Percentiles rank a stretch among this genome's conserved stretches.
These are phyloP conservation scores for Harlomillsia oculata DNA, from an alignment of 1,140 invertebrate genomes.

Conservation along the genomic window DNA sequence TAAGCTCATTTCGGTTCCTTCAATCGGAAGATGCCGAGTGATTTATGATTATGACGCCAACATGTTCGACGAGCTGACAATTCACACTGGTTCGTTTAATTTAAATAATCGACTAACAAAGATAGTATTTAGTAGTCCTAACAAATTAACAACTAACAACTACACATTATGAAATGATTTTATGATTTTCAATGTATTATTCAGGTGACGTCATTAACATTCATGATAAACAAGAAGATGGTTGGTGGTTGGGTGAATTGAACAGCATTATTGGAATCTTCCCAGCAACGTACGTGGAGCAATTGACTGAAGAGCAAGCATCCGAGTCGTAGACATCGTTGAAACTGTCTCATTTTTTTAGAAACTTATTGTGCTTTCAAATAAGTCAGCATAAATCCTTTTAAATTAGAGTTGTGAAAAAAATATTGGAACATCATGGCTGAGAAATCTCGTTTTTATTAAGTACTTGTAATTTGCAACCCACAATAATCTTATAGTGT, in stretches of 20 bases:
- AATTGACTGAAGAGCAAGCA: conserved; percentile 37
- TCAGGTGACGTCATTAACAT: conserved; percentile 78
- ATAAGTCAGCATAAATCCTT: too few species aligned
- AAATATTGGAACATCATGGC: too few species aligned
- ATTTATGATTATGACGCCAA: conserved; percentile 80
- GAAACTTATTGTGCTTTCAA: too few species aligned
- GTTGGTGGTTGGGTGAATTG: conserved; percentile 88
- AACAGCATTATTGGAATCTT: conserved; percentile 78
- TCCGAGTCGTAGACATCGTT: background rate
- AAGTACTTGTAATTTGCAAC: too few species aligned
- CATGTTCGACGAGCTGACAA: conserved; percentile 74
- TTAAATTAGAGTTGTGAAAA: too few species aligned
- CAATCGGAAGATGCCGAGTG: conserved; percentile 61
- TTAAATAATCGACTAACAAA: too few species aligned
- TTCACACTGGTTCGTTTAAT: conserved; percentile 58
- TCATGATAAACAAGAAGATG: conserved; percentile 82
- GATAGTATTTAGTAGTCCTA: too few species aligned
- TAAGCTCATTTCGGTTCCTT: conserved; percentile 38
- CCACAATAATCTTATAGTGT: too few species aligned
- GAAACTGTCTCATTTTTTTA: too few species aligned
- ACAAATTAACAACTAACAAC: too few species aligned
- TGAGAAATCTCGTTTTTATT: too few species aligned
- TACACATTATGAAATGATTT: background rate
- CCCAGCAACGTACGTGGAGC: conserved; percentile 83
- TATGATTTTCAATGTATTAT: conserved; percentile 28